These are phyloP conservation scores for Eremobia ochroleuca DNA, from an alignment of 2,888 invertebrate species.

Conservation along the genomic window DNA sequence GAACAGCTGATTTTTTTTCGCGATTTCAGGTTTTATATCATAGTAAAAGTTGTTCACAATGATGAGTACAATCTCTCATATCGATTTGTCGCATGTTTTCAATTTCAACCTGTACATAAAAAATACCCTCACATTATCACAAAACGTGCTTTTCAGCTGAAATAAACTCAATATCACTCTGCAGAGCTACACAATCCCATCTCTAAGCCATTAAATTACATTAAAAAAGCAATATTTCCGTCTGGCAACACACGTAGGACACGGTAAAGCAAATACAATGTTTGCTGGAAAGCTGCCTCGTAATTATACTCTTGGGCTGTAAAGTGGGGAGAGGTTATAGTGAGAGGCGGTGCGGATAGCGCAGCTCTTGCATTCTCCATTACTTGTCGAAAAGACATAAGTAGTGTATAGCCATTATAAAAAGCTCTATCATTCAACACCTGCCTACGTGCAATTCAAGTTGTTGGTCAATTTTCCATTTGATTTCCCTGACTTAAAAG, in stretches of 20 bases:
- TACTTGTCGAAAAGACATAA: not conserved
- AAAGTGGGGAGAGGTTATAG: conserved; percentile 7
- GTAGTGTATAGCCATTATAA: not conserved
- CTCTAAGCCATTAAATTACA: conserved; percentile 46
- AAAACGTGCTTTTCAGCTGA: conserved; percentile 2
- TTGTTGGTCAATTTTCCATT: no score
- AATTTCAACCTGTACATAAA: no score
- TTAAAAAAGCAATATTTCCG: conserved; percentile 62
- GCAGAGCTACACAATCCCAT: conserved; percentile 30
- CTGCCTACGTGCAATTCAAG: no score
- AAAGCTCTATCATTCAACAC: not conserved
- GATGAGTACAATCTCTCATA: no score
- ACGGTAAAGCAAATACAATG: conserved; percentile 81
- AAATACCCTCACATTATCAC: not conserved
- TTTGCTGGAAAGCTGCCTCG: conserved; percentile 76
- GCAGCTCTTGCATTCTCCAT: not conserved
- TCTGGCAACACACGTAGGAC: conserved; percentile 50
- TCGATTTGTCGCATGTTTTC: no score
- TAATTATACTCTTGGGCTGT: conserved; percentile 82
- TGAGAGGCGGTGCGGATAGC: conserved; percentile 39
- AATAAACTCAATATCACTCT: conserved; percentile 30
- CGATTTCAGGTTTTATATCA: no score
- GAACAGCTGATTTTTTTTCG: no score
- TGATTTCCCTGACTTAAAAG: no score
- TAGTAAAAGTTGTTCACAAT: no score